phyloP scores from a whole-genome alignment of 2,888 invertebrate genomes.

The Ophion costatus region DNA sequence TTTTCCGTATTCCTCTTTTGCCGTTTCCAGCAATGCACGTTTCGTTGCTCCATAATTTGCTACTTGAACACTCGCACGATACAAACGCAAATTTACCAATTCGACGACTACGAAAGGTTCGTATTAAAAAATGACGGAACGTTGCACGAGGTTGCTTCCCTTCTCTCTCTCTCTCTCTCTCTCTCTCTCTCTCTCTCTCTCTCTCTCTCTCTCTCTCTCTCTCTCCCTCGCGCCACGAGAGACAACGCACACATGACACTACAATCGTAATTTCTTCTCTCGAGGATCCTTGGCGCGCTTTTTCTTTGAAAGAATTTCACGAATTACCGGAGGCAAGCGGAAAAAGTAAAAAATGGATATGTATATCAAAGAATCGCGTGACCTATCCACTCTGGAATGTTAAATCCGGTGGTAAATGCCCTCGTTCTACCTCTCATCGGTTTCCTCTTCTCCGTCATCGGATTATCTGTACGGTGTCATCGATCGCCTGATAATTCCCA shows the following conservation, averaged over 20 bases:
- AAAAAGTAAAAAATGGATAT: slow-evolving; percentile 68
- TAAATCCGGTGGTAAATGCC: slow-evolving; percentile 41
- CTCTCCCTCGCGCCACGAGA: slow-evolving; percentile 50
- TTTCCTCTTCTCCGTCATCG: slow-evolving; percentile 26
- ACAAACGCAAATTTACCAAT: slow-evolving; percentile 41
- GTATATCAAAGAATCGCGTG: slow-evolving; percentile 67
- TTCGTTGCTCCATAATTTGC: slow-evolving; percentile 5
- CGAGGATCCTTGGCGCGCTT: background rate
- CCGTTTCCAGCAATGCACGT: slow-evolving; percentile 17
- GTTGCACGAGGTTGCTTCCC: slow-evolving; percentile 34
- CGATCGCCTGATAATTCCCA: slow-evolving; percentile 33
- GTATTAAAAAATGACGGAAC: slow-evolving; percentile 64
- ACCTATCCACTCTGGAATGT: slow-evolving; percentile 37
- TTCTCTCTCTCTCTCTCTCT: slow-evolving; percentile 21
- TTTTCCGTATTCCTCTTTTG: background rate
- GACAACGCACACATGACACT: slow-evolving; percentile 31
- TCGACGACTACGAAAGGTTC: slow-evolving; percentile 53
- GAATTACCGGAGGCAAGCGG: slow-evolving; percentile 63
- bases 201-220: slow-evolving; percentile 19
- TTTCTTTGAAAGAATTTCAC: slow-evolving; percentile 43
- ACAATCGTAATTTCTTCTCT: slow-evolving; percentile 17
- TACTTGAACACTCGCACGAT: slow-evolving; percentile 14
- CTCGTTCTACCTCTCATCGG: slow-evolving; percentile 26
- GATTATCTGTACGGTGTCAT: slow-evolving; percentile 1
- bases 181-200: slow-evolving; percentile 20